A percentile compares a stretch with the other conserved stretches of the same genome.
Evolutionary conservation across 2,888 invertebrate genomes (phyloP).

Genomic region (Plagodis dolabraria): DNA sequence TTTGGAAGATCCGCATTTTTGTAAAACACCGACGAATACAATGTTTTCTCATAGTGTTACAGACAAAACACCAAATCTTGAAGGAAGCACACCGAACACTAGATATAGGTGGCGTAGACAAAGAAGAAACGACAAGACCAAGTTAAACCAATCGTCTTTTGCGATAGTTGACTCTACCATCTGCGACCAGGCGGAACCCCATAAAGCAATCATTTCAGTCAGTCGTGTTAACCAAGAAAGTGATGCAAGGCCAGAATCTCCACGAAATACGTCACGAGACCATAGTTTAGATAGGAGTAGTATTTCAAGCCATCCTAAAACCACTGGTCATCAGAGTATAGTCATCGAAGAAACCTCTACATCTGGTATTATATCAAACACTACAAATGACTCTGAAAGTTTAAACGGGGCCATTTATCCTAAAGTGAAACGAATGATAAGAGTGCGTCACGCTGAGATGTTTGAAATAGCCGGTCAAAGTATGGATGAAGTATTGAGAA

Average conservation of each 20-base stretch:
- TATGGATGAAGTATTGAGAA: slow-evolving; percentile 61
- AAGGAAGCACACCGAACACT: slow-evolving; percentile 33
- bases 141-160: neutral
- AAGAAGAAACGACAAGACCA: slow-evolving; percentile 13
- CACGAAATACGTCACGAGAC: neutral
- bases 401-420: neutral
- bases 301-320: slow-evolving; percentile 6
- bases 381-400: slow-evolving; percentile 27
- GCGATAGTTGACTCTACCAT: neutral
- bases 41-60: neutral
- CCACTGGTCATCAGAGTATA: slow-evolving; percentile 25
- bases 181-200: neutral
- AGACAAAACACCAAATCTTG: slow-evolving; percentile 12
- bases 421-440: slow-evolving; percentile 7
- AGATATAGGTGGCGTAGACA: slow-evolving; percentile 57
- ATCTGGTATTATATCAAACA: slow-evolving; percentile 53
- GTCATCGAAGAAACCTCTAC: slow-evolving; percentile 52
- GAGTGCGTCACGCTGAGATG: slow-evolving; percentile 42
- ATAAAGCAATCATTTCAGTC: neutral
- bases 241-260: neutral
- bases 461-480: slow-evolving; percentile 53
- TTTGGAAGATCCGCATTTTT: neutral
- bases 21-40: neutral
- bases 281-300: slow-evolving; percentile 12
- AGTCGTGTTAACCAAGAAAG: neutral